A percentile compares a stretch with the other conserved stretches of the same genome.
phyloP scores from a whole-genome alignment of 2,888 invertebrate genomes.

The Synanthedon formicaeformis region DNA sequence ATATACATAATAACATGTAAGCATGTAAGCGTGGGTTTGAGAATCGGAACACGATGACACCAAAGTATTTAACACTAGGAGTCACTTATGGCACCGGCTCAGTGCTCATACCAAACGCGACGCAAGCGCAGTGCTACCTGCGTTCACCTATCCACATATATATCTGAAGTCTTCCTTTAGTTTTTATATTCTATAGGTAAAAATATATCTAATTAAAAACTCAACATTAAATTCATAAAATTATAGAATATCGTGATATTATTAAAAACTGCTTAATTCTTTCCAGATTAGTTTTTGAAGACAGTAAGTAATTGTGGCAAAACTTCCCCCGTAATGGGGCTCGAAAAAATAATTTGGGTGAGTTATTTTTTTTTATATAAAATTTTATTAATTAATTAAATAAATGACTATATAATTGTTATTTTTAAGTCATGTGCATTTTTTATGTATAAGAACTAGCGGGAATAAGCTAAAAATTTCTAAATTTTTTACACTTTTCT shows the following conservation, averaged over 20 bases:
- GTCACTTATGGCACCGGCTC: conserved; percentile 42
- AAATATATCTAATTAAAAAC: no score
- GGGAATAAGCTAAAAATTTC: no score
- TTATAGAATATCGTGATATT: no score
- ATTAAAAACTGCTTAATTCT: not conserved
- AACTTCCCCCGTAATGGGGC: conserved; percentile 59
- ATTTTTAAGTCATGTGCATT: no score
- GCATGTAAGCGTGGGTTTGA: conserved; percentile 31
- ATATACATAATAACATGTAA: conserved; percentile 16
- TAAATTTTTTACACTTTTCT: no score
- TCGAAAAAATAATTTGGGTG: conserved; percentile 37
- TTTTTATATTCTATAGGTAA: not conserved
- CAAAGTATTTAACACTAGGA: conserved; percentile 62
- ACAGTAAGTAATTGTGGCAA: conserved; percentile 1
- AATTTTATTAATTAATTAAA: not conserved
- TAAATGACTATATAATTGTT: no score
- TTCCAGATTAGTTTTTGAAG: conserved; percentile 25
- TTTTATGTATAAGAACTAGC: conserved; percentile 1
- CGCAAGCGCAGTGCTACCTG: conserved; percentile 18
- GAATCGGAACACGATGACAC: conserved; percentile 47
- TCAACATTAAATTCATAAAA: no score
- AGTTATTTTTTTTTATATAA: conserved; percentile 21
- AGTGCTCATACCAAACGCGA: conserved; percentile 50
- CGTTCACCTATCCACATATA: not conserved
- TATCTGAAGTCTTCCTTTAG: not conserved